Base-by-base conservation (phyloP, 2,113 vertebrate genomes). In the Neopipo cinnamomea region DNA sequence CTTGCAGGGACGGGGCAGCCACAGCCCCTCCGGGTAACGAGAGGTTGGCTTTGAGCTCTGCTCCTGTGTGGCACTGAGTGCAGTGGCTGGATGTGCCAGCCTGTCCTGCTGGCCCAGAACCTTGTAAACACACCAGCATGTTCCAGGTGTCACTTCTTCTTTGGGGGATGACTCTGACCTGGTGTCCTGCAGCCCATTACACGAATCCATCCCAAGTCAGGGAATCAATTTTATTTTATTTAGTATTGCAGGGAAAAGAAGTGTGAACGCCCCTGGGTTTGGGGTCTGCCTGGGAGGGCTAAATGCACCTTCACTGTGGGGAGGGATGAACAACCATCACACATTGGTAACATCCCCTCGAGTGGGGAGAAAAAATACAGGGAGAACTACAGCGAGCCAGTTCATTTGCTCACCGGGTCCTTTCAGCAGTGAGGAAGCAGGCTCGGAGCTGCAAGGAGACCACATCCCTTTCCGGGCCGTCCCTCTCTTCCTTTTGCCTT, bases 161-260 rank as follows among this genome's bases (percentile, higher is more conserved):
- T n/a, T 17, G 41, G 67, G 80, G 23, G 52, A 17, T 7, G 1
- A 0, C 20, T 44, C 55, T 52, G n/a, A 41, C 17, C 53, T 39
- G 35, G 12, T 8, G 72, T 49, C 23, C 52, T 42, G 47, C 81
- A 89, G 42, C 33, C 33, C 53, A 67, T 37, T 8, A 7, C 52
- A 72, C n/a, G 25, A 80, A 70, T 17, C 46, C 89, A 96, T 73
- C 46, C 23, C 6, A 19, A 44, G 28, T n/a, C 84, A 70, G n/a
- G 19, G 44, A 68, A 56, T 9, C 67, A 62, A 28, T 71, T 49
- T n/a, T 62, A 15, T 49, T 96, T 96, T 96, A 95, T 96, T 96
- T 10, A 15, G 47, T 30, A 87, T 55, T 89, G 56, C 39, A 70
- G 52, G 41, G 35, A 30, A 31, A 42, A 78, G 41, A 42, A 35